A percentile compares a stretch with the other conserved stretches of the same genome.
Conservation (phyloP, 2,888 invertebrate species). For the Brachycybe producta region DNA sequence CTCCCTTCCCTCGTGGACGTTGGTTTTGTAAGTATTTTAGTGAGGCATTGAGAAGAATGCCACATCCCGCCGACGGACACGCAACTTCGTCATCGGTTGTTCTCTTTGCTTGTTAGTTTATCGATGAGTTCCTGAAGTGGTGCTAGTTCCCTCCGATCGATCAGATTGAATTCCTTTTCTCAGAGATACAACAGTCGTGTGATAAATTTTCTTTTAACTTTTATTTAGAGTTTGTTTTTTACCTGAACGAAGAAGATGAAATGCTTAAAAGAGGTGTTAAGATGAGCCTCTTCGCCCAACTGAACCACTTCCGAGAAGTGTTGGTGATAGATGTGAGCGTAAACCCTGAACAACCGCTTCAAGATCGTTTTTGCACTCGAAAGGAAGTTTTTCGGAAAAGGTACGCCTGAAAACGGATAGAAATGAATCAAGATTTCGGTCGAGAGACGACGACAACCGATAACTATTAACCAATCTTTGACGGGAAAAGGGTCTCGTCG, state of each 20-base stretch:
- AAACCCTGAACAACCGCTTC: constrained; percentile 93
- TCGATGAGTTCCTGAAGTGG: constrained; percentile 96
- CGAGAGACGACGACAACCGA: neutral
- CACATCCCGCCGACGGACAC: too few relatives aligned
- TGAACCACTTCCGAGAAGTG: constrained; percentile 97
- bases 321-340: constrained; percentile 99
- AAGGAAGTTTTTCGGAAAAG: constrained; percentile 94
- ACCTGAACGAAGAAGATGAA: constrained; percentile 96
- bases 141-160: constrained; percentile 89
- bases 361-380: constrained; percentile 95
- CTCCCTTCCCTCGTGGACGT: too few relatives aligned
- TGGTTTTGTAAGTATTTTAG: too few relatives aligned
- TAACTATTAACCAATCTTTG: constrained; percentile 64
- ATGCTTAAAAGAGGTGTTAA: constrained; percentile 99
- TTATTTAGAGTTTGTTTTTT: constrained; percentile 17
- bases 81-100: constrained; percentile 12
- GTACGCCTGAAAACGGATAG: constrained; percentile 55
- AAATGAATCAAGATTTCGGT: neutral
- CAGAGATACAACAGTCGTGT: constrained; percentile 37
- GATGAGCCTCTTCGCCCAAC: constrained; percentile 94
- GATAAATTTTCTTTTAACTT: constrained; percentile 24
- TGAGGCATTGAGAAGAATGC: too few relatives aligned
- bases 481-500: constrained; percentile 94
- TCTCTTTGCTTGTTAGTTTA: constrained; percentile 76
- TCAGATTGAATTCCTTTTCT: constrained; percentile 91